These are phyloP conservation scores for Steinernema scapterisci DNA, from an alignment of 2,888 invertebrate species.

Conservation along the genomic window DNA sequence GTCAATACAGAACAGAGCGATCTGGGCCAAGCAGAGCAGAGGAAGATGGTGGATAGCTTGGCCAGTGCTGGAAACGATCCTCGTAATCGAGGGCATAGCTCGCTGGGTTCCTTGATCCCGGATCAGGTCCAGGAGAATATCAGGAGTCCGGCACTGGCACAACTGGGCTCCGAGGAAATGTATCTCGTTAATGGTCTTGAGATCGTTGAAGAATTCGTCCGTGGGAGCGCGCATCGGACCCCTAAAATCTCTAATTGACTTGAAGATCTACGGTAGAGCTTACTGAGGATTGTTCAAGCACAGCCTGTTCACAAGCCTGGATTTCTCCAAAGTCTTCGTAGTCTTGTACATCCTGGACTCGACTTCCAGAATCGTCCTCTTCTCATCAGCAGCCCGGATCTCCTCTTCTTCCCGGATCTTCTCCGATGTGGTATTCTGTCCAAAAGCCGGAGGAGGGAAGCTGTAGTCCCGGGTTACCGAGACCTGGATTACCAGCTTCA, in stretches of 20 bases:
- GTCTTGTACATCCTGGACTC: background rate
- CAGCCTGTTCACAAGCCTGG: background rate
- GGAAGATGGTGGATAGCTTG: conserved; percentile 6
- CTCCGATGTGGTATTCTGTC: background rate
- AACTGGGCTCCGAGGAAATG: background rate
- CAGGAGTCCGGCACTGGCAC: background rate
- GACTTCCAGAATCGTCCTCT: background rate
- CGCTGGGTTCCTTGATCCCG: background rate
- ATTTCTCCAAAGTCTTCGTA: background rate
- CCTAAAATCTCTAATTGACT: background rate
- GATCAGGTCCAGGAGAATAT: conserved; percentile 3
- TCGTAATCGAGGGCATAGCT: conserved; percentile 1
- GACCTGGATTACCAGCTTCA: background rate
- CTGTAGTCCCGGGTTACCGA: background rate
- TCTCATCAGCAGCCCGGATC: background rate
- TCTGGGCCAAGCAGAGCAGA: background rate
- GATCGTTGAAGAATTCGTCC: background rate
- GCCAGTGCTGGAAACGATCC: background rate
- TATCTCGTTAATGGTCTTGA: background rate
- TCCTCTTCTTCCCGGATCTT: background rate
- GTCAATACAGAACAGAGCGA: background rate
- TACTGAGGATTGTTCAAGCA: background rate
- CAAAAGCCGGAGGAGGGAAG: background rate
- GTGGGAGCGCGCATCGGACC: conserved; percentile 1
- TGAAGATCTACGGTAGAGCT: background rate